These are phyloP conservation scores for Lithophane ornitopus DNA, from an alignment of 2,888 invertebrate genomes.

Conservation along the genomic window DNA sequence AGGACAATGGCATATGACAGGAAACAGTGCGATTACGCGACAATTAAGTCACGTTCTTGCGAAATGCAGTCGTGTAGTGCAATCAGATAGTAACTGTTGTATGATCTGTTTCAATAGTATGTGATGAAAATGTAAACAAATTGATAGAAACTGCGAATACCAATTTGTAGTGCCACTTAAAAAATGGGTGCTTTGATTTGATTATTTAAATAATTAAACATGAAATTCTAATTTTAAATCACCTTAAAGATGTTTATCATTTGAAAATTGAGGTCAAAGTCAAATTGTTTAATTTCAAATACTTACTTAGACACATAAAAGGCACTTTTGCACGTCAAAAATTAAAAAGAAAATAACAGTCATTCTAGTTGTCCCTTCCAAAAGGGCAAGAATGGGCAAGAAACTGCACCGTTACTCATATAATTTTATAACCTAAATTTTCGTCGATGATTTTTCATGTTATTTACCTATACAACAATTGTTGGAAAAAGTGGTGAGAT, in stretches of 20 bases:
- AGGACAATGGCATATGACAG: slow-evolving; percentile 77
- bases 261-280: neutral
- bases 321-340: too few relatives aligned
- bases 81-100: slow-evolving; percentile 11
- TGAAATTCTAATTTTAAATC: too few relatives aligned
- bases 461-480: neutral
- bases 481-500: neutral
- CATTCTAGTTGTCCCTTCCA: too few relatives aligned
- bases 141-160: neutral
- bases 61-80: slow-evolving; percentile 28
- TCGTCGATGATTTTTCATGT: neutral
- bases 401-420: too few relatives aligned
- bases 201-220: neutral
- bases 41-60: slow-evolving; percentile 67
- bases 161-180: neutral
- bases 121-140: neutral
- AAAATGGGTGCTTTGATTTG: neutral
- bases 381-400: too few relatives aligned
- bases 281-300: too few relatives aligned
- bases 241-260: neutral
- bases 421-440: neutral
- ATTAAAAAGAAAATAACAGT: too few relatives aligned
- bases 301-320: too few relatives aligned
- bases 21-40: slow-evolving; percentile 73
- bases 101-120: neutral